Conservation (phyloP, 2,113 vertebrate species). For the Xiphophorus hellerii region DNA sequence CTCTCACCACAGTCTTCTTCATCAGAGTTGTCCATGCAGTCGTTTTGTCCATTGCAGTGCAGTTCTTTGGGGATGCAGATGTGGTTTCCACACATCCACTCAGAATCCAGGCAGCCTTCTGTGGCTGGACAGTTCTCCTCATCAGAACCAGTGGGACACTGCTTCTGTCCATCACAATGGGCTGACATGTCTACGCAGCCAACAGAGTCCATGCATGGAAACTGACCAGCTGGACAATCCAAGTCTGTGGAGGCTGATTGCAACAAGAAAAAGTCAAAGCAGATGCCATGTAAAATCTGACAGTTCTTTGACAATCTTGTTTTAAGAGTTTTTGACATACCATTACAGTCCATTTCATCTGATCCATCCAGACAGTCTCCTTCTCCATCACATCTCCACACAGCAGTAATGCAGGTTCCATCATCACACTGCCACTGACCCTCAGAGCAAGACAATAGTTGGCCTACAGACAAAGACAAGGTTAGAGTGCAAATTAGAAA, state of each 20-base stretch:
- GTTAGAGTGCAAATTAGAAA: not conserved
- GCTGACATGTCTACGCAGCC: constrained; percentile 78
- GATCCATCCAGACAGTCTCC: constrained; percentile 90
- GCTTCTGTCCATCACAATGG: constrained; percentile 78
- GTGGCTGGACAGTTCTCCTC: constrained; percentile 77
- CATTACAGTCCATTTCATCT: constrained; percentile 86
- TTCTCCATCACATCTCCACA: constrained; percentile 85
- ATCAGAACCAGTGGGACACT: constrained; percentile 83
- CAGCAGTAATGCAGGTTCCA: constrained; percentile 81
- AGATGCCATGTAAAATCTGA: not conserved
- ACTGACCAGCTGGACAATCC: constrained; percentile 77
- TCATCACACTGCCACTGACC: constrained; percentile 88
- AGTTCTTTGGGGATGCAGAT: constrained; percentile 71
- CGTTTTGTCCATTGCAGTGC: constrained; percentile 69
- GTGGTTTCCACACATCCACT: constrained; percentile 88
- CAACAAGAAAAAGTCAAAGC: not conserved
- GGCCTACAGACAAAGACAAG: constrained; percentile 37
- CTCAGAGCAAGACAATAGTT: constrained; percentile 41
- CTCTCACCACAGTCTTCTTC: constrained; percentile 78
- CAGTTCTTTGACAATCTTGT: not conserved
- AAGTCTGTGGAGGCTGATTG: constrained; percentile 10
- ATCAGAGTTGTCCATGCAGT: constrained; percentile 80
- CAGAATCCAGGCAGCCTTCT: constrained; percentile 77
- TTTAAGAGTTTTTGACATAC: constrained; percentile 51
- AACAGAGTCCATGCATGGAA: constrained; percentile 78